Base-by-base conservation (phyloP, 2,888 invertebrate species). In the Ectropis crepuscularia region DNA sequence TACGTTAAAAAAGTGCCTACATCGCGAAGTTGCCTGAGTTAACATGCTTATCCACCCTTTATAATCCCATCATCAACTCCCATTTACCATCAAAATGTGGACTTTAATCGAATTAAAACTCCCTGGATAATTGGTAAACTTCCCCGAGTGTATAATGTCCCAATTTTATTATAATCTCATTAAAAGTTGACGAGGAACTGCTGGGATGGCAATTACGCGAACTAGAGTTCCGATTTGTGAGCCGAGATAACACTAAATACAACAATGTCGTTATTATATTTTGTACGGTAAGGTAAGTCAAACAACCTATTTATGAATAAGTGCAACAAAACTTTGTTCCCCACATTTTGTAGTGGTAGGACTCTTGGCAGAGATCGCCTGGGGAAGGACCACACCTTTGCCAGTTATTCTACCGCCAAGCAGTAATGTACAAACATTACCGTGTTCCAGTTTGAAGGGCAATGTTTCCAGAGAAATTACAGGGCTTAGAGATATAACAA, bases 81-180 rank as follows among this genome's bases (percentile, higher is more conserved):
- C 47, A 59, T 54, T 58, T 58, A 49, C 49, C 54, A 59, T 50
- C 50, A 55, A 54, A 62, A 57, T 57, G 51, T 54, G 54, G 57
- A 57, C 50, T 53, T 54, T 38, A 62, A 69, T 67, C 60, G 45
- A 66, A 71, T 67, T 67, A 65, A 60, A 71, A 63, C 67, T 63
- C 57, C 49, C 65, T 38, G 57, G 53, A 60, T 71, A 69, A 67
- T 67, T 69, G 59, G 61, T 61, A 53, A 64, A 60, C 54, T 64
- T 57, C 51, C 51, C 51, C 49, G 53, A 55, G 54, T 57, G 59
- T 63, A 59, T 68, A 61, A 55, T 63, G 63, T 62, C 66, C 65
- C 47, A 66, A 74, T 73, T 73, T 65, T 69, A 67, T 65, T 62
- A 67, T 69, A 67, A 69, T 69, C 66, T 67, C 65, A 71, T 74